A percentile compares a stretch with the other conserved stretches of the same genome.
Conservation (phyloP, 2,113 vertebrate species). For the Crocuta crocuta region DNA sequence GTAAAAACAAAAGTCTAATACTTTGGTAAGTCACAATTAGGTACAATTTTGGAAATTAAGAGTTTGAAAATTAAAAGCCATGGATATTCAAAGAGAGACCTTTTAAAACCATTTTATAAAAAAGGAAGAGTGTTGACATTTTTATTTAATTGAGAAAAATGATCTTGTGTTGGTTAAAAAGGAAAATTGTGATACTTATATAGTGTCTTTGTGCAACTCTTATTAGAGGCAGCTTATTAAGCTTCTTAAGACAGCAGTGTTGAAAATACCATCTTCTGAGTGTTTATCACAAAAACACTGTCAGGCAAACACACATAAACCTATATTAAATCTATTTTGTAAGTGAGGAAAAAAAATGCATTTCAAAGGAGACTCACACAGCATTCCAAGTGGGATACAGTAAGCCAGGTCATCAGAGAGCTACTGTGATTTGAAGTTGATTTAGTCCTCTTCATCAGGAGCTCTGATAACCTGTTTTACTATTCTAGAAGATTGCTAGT, state of each 20-base stretch:
- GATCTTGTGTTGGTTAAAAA: constrained; percentile 48
- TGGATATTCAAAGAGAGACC: constrained; percentile 77
- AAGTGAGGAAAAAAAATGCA: neutral
- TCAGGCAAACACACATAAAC: neutral
- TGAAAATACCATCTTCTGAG: neutral
- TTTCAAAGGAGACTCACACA: neutral
- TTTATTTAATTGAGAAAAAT: constrained; percentile 58
- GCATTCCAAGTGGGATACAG: neutral
- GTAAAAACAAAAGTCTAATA: constrained; percentile 75
- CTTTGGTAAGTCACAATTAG: constrained; percentile 74
- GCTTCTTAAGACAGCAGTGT: neutral
- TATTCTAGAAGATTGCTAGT: neutral
- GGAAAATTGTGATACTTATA: constrained; percentile 6
- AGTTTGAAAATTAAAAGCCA: constrained; percentile 78
- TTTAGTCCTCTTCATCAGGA: neutral
- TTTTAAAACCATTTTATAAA: constrained; percentile 46
- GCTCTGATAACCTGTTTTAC: neutral
- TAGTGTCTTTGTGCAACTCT: neutral
- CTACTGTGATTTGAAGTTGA: neutral
- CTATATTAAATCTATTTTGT: constrained; percentile 3
- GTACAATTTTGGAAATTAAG: constrained; percentile 76
- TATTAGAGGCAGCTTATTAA: neutral
- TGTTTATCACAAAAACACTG: neutral
- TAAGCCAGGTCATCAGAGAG: neutral
- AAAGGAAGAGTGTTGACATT: constrained; percentile 27